These are phyloP conservation scores for Aulostomus chinensis DNA, from an alignment of 2,797 vertebrate species.

Conservation along the genomic window DNA sequence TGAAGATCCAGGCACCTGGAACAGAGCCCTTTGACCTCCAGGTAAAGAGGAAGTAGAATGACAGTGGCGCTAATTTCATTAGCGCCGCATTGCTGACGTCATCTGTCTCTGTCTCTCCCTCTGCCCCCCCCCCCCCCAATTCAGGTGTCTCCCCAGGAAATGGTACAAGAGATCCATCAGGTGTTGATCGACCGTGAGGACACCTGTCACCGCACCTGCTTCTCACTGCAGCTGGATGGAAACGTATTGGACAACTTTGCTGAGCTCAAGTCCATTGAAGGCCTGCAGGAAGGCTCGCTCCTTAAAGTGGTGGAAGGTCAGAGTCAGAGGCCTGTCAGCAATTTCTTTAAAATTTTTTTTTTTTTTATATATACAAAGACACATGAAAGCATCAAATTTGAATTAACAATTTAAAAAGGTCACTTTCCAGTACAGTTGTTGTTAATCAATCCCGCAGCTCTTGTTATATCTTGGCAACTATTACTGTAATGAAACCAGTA, in stretches of 20 bases:
- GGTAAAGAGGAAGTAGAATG: slow-evolving; percentile 68
- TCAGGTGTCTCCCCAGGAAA: slow-evolving; percentile 98
- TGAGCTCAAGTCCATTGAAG: slow-evolving; percentile 97
- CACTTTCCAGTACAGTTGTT: too few species aligned
- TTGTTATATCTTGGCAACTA: too few species aligned
- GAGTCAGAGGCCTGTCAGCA: slow-evolving; percentile 1
- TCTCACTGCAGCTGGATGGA: slow-evolving; percentile 96
- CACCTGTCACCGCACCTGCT: slow-evolving; percentile 98
- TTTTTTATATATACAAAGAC: background rate
- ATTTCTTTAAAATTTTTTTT: too few species aligned
- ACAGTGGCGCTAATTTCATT: too few species aligned
- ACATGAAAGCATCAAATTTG: background rate
- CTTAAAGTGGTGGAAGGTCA: slow-evolving; percentile 98
- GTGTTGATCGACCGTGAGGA: slow-evolving; percentile 98
- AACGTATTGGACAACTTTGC: slow-evolving; percentile 98
- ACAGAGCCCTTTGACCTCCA: slow-evolving; percentile 95
- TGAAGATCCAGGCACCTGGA: slow-evolving; percentile 96
- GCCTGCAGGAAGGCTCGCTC: slow-evolving; percentile 93
- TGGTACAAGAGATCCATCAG: slow-evolving; percentile 99
- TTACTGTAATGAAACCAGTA: background rate
- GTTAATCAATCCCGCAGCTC: too few species aligned
- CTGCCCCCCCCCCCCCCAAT: background rate
- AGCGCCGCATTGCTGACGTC: background rate
- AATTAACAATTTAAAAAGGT: too few species aligned
- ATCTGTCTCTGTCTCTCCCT: background rate